Evolutionary conservation across 1,140 invertebrate genomes (phyloP), one percentile per base, ranked within the genome.

Genomic region (Drosophila burlai): DNA sequence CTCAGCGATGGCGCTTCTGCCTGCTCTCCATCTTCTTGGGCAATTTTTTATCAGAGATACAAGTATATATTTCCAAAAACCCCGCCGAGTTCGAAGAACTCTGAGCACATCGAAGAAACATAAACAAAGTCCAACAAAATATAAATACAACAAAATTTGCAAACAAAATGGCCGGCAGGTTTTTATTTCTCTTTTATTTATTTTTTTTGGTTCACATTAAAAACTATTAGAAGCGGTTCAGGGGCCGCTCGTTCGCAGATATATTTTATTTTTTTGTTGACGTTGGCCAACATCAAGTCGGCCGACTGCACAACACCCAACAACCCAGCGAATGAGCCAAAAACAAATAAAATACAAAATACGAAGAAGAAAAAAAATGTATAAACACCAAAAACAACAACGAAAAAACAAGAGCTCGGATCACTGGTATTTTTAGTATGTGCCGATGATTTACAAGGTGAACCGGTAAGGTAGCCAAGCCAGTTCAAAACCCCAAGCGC

Each of bases 401-500:
- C 42, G 18, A 63, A 43, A 29, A 64, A 21, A 40, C 24, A 47
- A 60, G 67, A 60, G 55, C 71, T 77, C 75, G 74, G 74, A 78
- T 79, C 76, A 72, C 67, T 72, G 76, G 76, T 79, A 79, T 79
- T 79, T 79, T 79, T 79, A 79, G 76, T 79, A 72, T 77, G 76
- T 77, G 76, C 52, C 76, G 76, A 61, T 79, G 76, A 72, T 72
- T 79, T 79, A 79, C 76, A 79, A 79, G 76, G 76, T 79, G 76
- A 79, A 79, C 76, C 75, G 76, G 76, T 79, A 65, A 72, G 65
- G 75, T 57, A 77, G 75, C 76, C 75, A 79, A 79, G 76, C 76
- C 76, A 79, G 76, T 79, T 79, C 76, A 72, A 79, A 78, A 78
- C 74, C 64, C 75, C 55, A 62, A 45, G 73, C 57, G 31, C 74